Base-by-base conservation (phyloP, 2,888 invertebrate species). In the Meiosimyza decipiens region DNA sequence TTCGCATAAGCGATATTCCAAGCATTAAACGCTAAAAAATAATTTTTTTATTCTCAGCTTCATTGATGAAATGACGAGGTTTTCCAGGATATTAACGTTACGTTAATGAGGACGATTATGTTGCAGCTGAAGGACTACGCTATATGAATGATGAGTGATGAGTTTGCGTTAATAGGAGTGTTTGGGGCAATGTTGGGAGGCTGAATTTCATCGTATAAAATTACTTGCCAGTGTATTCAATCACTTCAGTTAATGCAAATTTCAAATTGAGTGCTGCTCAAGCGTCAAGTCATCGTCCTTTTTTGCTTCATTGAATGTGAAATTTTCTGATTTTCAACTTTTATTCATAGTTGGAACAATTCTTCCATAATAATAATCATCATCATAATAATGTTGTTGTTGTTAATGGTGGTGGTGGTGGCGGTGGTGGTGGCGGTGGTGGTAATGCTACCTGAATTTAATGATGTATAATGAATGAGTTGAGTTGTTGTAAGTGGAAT, bases 91-190 rank as follows among this genome's bases (percentile, higher is more conserved):
- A 77, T 79, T 78, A 79, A 77, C 74, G 78, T 75, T 75, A 74
- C 77, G 75, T 78, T 79, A 79, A 79, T 79, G 79, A 79, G 79
- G 75, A 79, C 79, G 79, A 79, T 79, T 78, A 79, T 79, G 65
- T 71, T 71, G 70, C 68, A 59, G 67, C 40, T 52, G 33, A 54
- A 50, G 64, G 65, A 50, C 51, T 28, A 9, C 13, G 52, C 5
- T 40, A 40, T 40, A 9, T 40, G 13, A 13, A 22, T 50, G 50
- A 13, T 66, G 52, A 11, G 28, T 66, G 66, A 33, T 40, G 50
- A n/a, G 4, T 49, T 51, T 68, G 57, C 18, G 40, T 40, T 40
- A 40, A 40, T 9, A 40, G 9, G 16, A 16, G 67, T 59, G 57
- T 47, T 22, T 51, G 28, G 49, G 13, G 47, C 15, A n/a, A 47